Evolutionary conservation across 2,113 vertebrate species (phyloP), one percentile per base, ranked within the genome.

Genomic region (Calyptommatus sinebrachiatus): DNA sequence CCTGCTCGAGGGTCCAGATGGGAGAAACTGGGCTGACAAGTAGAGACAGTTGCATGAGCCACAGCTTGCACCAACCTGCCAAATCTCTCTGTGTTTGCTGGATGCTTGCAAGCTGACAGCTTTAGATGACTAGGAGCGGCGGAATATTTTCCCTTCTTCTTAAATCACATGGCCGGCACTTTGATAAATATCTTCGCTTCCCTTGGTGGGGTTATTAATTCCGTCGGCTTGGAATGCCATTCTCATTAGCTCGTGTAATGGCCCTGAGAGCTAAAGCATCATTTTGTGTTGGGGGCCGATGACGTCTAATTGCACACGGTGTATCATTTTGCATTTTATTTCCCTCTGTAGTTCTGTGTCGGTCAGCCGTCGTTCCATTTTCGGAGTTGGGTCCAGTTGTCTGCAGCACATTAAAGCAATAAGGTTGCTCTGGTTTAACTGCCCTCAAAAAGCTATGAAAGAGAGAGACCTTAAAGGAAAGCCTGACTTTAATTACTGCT

Each of bases 401-500:
- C 29, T 61, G 41, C 24, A 61, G 20, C 46, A 21, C 72, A 69
- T 74, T 69, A 61, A 73, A 41, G 12, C 62, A 67, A 41, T 24
- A 1, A 26, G 45, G 53, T 61, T n/a, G 9, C 16, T 68, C 6
- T 69, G 68, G 45, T 20, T 73, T 73, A 67, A 80, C 21, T 60
- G 35, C 18, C n/a, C 46, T 26, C 70, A 26, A 16, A 35, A 75
- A 68, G 72, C 71, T 63, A 46, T 35, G 50, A 73, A 53, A 72
- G 31, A 48, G 14, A 57, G 53, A 18, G 53, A 57, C 11, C 16
- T 18, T 31, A 46, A 11, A 29, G 53, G 60, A 10, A 46, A 61
- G 50, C 50, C 72, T 46, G 73, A 46, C 65, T 50, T 61, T 61
- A 61, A 81, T 81, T 46, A 73, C 73, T 62, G 61, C 31, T 7